phyloP scores from a whole-genome alignment of 2,888 invertebrate genomes.

The Chirona hameri region DNA sequence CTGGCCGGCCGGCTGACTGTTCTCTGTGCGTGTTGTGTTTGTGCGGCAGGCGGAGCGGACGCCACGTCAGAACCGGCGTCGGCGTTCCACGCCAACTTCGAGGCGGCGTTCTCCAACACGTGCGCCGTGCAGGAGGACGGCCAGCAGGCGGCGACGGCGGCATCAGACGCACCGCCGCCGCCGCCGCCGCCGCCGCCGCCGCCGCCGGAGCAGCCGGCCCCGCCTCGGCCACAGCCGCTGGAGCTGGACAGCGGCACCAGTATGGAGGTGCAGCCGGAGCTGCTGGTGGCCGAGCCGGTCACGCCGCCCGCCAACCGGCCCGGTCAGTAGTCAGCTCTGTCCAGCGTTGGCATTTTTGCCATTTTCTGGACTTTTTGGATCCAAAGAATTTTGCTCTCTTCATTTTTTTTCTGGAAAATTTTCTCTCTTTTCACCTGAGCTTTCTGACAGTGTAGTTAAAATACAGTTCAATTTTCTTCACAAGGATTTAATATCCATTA shows the following conservation, averaged over 20 bases:
- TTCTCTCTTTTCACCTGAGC: too few species aligned
- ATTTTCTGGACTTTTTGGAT: too few species aligned
- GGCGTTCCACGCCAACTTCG: conserved; percentile 1
- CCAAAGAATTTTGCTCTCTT: too few species aligned
- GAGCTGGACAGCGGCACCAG: neutral
- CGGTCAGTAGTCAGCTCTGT: too few species aligned
- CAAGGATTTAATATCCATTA: too few species aligned
- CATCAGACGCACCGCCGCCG: neutral
- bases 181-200: neutral
- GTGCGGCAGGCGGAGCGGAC: neutral
- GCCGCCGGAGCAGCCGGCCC: neutral
- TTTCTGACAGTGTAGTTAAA: too few species aligned
- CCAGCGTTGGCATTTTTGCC: too few species aligned
- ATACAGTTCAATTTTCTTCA: too few species aligned
- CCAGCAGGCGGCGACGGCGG: neutral
- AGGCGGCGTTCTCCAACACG: conserved; percentile 5
- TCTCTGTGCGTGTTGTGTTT: neutral
- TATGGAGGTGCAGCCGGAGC: conserved; percentile 14
- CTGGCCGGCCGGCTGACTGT: too few species aligned
- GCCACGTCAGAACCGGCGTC: neutral
- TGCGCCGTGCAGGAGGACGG: conserved; percentile 13
- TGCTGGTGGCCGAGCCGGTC: conserved; percentile 7
- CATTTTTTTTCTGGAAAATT: too few species aligned
- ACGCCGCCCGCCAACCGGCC: neutral
- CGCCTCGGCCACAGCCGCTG: neutral